These are phyloP conservation scores for Chauna torquata DNA, from an alignment of 2,113 vertebrate species.

Conservation along the genomic window DNA sequence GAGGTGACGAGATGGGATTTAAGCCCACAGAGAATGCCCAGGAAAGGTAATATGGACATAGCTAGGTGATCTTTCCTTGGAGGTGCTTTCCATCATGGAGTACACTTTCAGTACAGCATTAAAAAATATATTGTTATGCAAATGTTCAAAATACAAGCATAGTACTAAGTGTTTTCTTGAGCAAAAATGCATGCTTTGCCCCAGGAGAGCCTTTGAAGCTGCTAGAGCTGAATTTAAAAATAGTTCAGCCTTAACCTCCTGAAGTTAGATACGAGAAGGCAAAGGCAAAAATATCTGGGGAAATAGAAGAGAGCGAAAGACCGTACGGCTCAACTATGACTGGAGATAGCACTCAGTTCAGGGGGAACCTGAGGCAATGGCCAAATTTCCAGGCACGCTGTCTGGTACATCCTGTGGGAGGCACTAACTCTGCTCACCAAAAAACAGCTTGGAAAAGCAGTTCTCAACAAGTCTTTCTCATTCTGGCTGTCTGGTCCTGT, in stretches of 20 bases:
- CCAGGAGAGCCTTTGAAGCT: not conserved
- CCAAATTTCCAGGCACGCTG: accelerated
- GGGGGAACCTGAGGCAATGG: not conserved
- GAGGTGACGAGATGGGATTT: not conserved
- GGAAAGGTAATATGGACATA: not conserved
- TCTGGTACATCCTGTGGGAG: not conserved
- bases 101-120: not conserved
- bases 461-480: not conserved
- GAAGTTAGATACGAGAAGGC: not conserved
- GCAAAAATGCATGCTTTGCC: not conserved
- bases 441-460: not conserved
- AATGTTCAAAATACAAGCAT: not conserved
- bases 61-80: not conserved
- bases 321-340: not conserved
- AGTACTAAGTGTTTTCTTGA: not conserved
- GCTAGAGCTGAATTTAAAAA: not conserved
- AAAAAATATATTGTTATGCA: not conserved
- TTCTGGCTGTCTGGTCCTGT: not conserved
- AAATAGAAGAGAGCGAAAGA: not conserved
- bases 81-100: not conserved
- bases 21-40: not conserved
- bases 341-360: not conserved
- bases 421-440: not conserved
- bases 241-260: not conserved
- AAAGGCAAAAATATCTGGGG: not conserved